Evolutionary conservation across 2,888 invertebrate genomes (phyloP).

Genomic region (Eristalis arbustorum): DNA sequence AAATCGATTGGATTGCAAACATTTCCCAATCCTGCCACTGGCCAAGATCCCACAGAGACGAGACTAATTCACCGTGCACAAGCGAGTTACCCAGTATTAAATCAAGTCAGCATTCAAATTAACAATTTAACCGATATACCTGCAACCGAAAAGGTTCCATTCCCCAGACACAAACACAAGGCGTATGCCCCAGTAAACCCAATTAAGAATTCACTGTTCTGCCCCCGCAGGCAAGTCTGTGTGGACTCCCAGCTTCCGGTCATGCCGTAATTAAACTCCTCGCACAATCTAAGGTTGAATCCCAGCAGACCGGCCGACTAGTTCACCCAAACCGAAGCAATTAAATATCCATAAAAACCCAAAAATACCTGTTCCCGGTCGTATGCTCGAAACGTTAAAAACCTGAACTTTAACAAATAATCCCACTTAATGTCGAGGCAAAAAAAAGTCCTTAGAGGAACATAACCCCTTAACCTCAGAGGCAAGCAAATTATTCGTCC

Average conservation of each 20-base stretch:
- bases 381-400: constrained; percentile 27
- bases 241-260: constrained; percentile 14
- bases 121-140: background rate
- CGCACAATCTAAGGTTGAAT: background rate
- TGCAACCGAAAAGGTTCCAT: background rate
- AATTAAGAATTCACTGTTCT: constrained; percentile 16
- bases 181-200: background rate
- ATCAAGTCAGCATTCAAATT: background rate
- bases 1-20: too few species aligned
- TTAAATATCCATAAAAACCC: constrained; percentile 24
- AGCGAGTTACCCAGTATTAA: background rate
- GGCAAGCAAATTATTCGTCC: background rate
- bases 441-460: background rate
- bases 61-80: background rate
- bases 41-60: background rate
- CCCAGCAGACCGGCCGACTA: background rate
- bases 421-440: constrained; percentile 5
- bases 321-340: background rate
- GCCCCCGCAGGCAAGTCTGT: background rate
- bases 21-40: background rate
- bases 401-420: constrained; percentile 34
- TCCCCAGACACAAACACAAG: background rate
- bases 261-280: constrained; percentile 9
- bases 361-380: background rate
- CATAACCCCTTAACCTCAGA: background rate